A percentile compares a stretch with the other conserved stretches of the same genome.
Evolutionary conservation across 2,797 vertebrate species (phyloP).

Genomic region (Leucoraja ocellata): DNA sequence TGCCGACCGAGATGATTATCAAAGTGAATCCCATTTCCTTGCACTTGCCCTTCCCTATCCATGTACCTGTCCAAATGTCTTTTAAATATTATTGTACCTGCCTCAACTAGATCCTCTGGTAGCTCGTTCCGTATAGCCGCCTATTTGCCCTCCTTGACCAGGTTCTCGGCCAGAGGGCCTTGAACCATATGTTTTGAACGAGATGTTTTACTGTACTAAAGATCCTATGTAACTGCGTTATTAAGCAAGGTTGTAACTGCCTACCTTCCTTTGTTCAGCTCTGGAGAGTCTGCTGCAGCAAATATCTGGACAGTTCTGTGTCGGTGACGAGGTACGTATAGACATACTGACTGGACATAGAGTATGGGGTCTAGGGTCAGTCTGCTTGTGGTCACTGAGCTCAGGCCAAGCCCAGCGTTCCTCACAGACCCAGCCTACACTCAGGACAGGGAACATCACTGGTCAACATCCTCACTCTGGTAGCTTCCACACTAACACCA

Average conservation of each 20-base stretch:
- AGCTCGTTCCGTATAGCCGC: no score
- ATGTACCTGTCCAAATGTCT: no score
- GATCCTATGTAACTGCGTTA: not conserved
- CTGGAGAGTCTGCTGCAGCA: conserved; percentile 75
- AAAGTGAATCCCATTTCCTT: no score
- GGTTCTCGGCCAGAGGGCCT: no score
- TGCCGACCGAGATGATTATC: no score
- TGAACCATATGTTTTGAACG: not conserved
- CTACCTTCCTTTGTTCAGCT: conserved; percentile 58
- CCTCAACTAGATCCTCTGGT: no score
- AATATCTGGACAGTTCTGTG: conserved; percentile 77
- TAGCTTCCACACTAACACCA: no score
- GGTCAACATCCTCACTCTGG: no score
- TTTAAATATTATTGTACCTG: no score
- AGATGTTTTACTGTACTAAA: not conserved
- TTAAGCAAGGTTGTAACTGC: not conserved
- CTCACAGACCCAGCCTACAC: not conserved
- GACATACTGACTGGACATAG: not conserved
- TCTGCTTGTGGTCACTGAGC: not conserved
- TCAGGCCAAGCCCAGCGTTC: not conserved
- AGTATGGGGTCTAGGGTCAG: no score
- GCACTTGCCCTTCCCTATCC: no score
- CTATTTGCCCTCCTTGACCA: not conserved
- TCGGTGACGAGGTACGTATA: conserved; percentile 78
- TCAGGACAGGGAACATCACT: not conserved